Percentiles rank a stretch among this genome's conserved stretches.
Evolutionary conservation across 2,797 vertebrate species (phyloP).

Genomic region (Acrocephalus scirpaceus): DNA sequence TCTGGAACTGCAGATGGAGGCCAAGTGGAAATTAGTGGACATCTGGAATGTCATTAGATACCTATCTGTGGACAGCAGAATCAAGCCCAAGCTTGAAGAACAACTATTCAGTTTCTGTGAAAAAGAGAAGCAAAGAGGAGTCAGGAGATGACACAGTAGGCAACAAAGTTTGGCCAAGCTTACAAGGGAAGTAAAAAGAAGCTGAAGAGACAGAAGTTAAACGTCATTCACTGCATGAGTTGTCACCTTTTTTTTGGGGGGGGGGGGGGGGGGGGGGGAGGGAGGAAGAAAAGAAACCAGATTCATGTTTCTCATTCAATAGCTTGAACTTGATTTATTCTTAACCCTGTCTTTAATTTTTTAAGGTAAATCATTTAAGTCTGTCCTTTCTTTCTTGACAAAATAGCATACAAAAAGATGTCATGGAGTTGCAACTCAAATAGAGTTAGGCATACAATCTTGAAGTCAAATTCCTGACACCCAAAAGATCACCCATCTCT

Average conservation of each 20-base stretch:
- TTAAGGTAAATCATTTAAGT: neutral
- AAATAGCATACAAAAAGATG: neutral
- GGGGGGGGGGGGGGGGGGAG: fast-evolving
- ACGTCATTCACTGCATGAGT: neutral
- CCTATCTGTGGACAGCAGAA: neutral
- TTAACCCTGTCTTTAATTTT: neutral
- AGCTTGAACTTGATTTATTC: neutral
- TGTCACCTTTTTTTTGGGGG: neutral
- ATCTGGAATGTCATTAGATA: neutral
- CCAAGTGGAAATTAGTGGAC: neutral
- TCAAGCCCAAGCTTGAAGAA: neutral
- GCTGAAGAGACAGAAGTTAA: neutral
- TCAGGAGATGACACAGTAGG: neutral
- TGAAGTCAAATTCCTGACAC: neutral
- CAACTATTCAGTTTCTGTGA: neutral
- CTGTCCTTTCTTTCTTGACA: neutral
- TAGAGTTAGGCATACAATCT: neutral
- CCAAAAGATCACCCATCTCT: neutral
- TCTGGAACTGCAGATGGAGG: neutral
- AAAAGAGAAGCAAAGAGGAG: neutral
- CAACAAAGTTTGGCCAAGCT: neutral
- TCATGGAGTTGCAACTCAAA: neutral
- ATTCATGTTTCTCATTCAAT: neutral
- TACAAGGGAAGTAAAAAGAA: neutral
- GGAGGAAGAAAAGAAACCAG: neutral